These are phyloP conservation scores for Tachina fera DNA, from an alignment of 2,888 invertebrate species.

Conservation along the genomic window DNA sequence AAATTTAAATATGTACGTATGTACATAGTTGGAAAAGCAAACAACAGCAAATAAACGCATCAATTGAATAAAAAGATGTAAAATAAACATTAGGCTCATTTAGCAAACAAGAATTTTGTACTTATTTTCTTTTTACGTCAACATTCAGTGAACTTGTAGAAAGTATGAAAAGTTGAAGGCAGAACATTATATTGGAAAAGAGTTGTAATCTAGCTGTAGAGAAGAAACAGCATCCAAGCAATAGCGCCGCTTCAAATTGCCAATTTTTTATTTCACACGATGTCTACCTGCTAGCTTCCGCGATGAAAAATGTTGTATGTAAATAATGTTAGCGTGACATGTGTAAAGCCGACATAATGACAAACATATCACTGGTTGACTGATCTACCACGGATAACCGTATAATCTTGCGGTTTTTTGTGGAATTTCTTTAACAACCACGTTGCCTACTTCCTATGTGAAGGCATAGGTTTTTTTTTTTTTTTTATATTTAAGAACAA, in stretches of 20 bases:
- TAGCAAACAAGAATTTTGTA: not conserved
- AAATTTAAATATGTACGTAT: too few species aligned
- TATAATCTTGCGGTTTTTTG: too few species aligned
- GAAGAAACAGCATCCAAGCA: not conserved
- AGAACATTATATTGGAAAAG: conserved; percentile 3
- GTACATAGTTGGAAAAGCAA: not conserved
- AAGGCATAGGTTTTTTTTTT: too few species aligned
- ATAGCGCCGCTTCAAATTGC: conserved; percentile 1
- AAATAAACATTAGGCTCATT: not conserved
- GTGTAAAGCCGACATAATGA: not conserved
- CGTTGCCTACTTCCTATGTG: too few species aligned
- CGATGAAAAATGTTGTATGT: not conserved
- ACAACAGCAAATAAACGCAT: not conserved
- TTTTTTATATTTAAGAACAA: too few species aligned
- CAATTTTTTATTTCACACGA: conserved; percentile 3
- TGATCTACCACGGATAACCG: too few species aligned
- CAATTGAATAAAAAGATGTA: not conserved
- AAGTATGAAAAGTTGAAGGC: conserved; percentile 15
- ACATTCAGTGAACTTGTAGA: not conserved
- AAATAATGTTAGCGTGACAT: not conserved
- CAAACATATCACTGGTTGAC: not conserved
- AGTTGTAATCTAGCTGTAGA: not conserved
- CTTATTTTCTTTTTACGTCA: not conserved
- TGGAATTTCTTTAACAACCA: too few species aligned
- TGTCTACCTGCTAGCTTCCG: not conserved